These are phyloP conservation scores for Cordilura impudica DNA, from an alignment of 2,888 invertebrate species.

Conservation along the genomic window DNA sequence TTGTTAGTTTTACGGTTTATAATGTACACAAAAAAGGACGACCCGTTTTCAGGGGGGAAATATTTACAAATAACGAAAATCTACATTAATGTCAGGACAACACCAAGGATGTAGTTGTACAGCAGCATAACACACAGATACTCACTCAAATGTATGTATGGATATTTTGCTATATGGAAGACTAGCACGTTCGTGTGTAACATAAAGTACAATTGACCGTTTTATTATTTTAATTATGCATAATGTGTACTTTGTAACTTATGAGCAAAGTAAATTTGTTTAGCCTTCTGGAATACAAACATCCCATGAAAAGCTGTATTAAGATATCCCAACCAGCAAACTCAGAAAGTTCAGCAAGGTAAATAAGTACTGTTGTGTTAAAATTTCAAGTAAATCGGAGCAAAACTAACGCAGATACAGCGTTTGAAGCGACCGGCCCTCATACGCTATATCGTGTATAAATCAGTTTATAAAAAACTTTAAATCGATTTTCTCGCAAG, in stretches of 20 bases:
- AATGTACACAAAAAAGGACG: not conserved
- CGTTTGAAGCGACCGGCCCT: no score
- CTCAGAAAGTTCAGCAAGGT: no score
- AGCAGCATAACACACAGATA: not conserved
- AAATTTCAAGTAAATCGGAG: no score
- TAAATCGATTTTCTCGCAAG: no score
- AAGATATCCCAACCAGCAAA: no score
- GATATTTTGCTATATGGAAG: no score
- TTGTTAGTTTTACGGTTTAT: conserved; percentile 27
- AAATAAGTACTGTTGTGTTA: no score
- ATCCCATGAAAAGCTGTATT: not conserved
- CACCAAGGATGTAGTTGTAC: conserved; percentile 5
- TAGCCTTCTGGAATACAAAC: conserved; percentile 60
- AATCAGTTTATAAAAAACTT: no score
- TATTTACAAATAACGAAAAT: not conserved
- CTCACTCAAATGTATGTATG: not conserved
- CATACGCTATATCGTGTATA: no score
- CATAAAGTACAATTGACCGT: conserved; percentile 68
- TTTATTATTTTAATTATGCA: conserved; percentile 74
- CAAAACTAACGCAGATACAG: no score
- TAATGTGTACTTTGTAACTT: conserved; percentile 74
- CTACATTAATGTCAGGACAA: not conserved
- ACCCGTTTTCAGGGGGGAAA: not conserved
- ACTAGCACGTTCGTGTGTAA: no score
- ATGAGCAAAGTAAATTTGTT: conserved; percentile 30